Base-by-base conservation (phyloP, 2,113 vertebrate species). In the Piliocolobus tephrosceles region DNA sequence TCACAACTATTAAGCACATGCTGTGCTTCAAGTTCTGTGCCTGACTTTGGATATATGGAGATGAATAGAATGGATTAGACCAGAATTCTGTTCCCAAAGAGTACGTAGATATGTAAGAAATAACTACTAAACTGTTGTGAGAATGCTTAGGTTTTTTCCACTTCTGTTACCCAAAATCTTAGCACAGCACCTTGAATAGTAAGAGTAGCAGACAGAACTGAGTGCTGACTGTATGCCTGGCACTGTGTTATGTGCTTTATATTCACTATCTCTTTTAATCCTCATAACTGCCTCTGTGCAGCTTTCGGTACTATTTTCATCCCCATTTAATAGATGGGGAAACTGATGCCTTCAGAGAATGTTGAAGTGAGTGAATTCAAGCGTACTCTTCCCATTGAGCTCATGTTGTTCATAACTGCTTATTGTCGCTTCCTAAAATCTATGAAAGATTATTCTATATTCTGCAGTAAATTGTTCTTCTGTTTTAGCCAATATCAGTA, bases 401-500 rank as follows among this genome's bases (percentile, higher is more conserved):
- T 88, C 8, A 38, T 11, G 3, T 68, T 40, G 14, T 76, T 68
- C 38, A 50, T 17, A 84, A 43, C 35, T 85, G 43, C 20, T 80
- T 68, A 40, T 23, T 52, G 2, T 64, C 18, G 61, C 81, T 72
- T 89, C 43, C 57, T 61, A 70, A 92, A 79, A 84, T 70, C 47
- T 43, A 3, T 55, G 27, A 68, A 94, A 97, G 35, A 82, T 47
- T 61, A 79, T 72, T 96, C 75, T 76, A 0, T 81, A 68, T 80
- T 38, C 57, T 89, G 57, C 58, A 64, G 38, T 68, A 73, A 70
- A 84, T 13, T 10, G 12, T 70, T 70, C 80, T 94, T 90, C n/a
- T 68, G n/a, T 90, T 91, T 95, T 75, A 81, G n/a, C 80, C 86
- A 92, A 76, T 30, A 84, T 85, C 47, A 91, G 38, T 57, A 78